phyloP scores from a whole-genome alignment of 1,140 invertebrate species.

The Ceratina japonica region DNA sequence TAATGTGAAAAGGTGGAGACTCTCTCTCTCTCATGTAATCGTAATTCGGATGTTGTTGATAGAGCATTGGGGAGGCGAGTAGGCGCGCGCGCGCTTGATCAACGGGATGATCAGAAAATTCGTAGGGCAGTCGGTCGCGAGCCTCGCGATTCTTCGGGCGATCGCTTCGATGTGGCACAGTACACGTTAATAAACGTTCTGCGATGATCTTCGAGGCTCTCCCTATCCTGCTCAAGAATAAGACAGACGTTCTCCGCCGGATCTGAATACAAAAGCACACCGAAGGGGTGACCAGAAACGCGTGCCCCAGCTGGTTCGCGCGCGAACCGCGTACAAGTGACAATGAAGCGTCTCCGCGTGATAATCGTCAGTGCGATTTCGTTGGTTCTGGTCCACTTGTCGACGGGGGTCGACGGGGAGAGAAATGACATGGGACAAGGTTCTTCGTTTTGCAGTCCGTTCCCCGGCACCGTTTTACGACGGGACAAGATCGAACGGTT shows the following conservation, averaged over 20 bases:
- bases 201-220: neutral
- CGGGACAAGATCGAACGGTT: neutral
- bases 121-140: conserved; percentile 24
- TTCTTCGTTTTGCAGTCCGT: conserved; percentile 28
- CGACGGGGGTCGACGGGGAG: neutral
- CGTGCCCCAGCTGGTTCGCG: neutral
- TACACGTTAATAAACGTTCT: neutral
- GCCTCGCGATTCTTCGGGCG: neutral
- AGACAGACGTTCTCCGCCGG: neutral
- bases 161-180: neutral
- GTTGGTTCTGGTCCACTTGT: neutral
- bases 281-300: neutral
- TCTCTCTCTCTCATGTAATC: no score
- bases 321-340: no score
- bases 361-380: neutral
- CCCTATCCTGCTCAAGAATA: neutral
- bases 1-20: no score
- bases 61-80: neutral
- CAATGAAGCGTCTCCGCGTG: neutral
- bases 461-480: conserved; percentile 21
- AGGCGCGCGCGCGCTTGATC: neutral
- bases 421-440: neutral
- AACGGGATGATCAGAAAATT: conserved; percentile 17
- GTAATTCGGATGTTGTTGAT: neutral
- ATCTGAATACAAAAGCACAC: no score